A percentile compares a stretch with the other conserved stretches of the same genome.
phyloP scores from a whole-genome alignment of 2,888 invertebrate species.

The Yponomeuta sedellus region DNA sequence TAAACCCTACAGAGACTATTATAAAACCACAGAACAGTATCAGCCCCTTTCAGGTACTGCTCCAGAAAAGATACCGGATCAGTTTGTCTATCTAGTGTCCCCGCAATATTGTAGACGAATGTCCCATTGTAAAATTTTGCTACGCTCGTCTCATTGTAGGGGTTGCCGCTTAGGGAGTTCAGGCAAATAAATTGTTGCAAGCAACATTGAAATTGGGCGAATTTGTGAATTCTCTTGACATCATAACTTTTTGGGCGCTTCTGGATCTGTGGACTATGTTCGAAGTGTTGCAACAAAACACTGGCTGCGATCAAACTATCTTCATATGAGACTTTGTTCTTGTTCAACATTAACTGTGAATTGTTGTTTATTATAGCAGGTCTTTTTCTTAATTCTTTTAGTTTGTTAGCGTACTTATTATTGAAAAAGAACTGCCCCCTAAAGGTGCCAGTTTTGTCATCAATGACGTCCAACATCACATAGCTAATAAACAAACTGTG shows the following conservation, averaged over 20 bases:
- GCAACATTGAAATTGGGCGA: constrained; percentile 81
- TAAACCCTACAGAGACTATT: constrained; percentile 45
- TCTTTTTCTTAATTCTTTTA: constrained; percentile 44
- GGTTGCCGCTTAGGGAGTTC: constrained; percentile 79
- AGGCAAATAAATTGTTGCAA: constrained; percentile 76
- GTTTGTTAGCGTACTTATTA: constrained; percentile 55
- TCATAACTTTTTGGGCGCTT: constrained; percentile 75
- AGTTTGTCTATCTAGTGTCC: constrained; percentile 75
- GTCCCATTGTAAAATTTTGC: constrained; percentile 84
- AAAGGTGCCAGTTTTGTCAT: constrained; percentile 73
- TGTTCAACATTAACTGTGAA: constrained; percentile 53
- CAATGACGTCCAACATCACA: constrained; percentile 75
- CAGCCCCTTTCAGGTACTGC: constrained; percentile 59
- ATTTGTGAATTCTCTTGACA: constrained; percentile 74
- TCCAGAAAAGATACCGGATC: constrained; percentile 74
- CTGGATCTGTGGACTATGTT: constrained; percentile 72
- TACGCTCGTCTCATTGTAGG: constrained; percentile 74
- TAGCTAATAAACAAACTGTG: constrained; percentile 77
- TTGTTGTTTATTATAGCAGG: constrained; percentile 24
- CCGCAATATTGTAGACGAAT: constrained; percentile 83
- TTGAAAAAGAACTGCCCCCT: constrained; percentile 66
- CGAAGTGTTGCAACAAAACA: constrained; percentile 76
- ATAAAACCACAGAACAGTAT: constrained; percentile 50
- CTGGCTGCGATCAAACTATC: constrained; percentile 78
- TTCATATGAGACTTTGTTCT: constrained; percentile 68